phyloP scores from a whole-genome alignment of 2,113 vertebrate genomes.

The Neodontobutis hainanensis region DNA sequence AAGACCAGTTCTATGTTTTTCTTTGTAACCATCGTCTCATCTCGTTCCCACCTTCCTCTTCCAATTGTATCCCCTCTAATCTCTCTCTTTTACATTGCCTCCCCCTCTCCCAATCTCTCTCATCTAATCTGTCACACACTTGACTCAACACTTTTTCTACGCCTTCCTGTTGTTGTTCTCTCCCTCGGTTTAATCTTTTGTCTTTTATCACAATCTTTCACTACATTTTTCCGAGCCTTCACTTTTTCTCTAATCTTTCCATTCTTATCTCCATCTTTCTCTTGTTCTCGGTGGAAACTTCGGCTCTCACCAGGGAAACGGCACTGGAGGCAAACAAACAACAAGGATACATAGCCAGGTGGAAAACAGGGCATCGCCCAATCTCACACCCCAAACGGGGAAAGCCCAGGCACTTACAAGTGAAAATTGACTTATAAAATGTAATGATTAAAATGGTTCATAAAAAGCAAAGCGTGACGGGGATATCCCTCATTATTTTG shows the following conservation, averaged over 20 bases:
- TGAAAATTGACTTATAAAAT: slow-evolving; percentile 23
- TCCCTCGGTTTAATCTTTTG: slow-evolving; percentile 47
- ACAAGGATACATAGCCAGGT: slow-evolving; percentile 44
- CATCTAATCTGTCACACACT: slow-evolving; percentile 67
- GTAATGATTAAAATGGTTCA: slow-evolving; percentile 5
- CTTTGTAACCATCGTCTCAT: slow-evolving; percentile 39
- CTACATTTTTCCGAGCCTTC: slow-evolving; percentile 50
- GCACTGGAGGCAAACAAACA: slow-evolving; percentile 59
- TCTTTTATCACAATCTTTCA: slow-evolving; percentile 67
- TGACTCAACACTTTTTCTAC: slow-evolving; percentile 65
- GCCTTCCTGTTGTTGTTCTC: slow-evolving; percentile 46
- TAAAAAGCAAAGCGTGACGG: slow-evolving; percentile 4
- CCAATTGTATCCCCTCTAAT: slow-evolving; percentile 30
- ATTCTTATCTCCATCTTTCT: slow-evolving; percentile 69
- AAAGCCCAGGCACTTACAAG: slow-evolving; percentile 1
- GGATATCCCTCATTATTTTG: slow-evolving; percentile 10
- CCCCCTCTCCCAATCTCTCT: slow-evolving; percentile 33
- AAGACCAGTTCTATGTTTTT: slow-evolving; percentile 34
- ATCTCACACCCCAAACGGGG: slow-evolving; percentile 12
- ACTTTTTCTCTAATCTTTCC: slow-evolving; percentile 52
- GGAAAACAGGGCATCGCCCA: slow-evolving; percentile 13
- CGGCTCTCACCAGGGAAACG: slow-evolving; percentile 57
- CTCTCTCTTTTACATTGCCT: slow-evolving; percentile 24
- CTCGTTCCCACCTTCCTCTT: slow-evolving; percentile 38
- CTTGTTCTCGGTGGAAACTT: slow-evolving; percentile 66